Conservation (phyloP, 2,888 invertebrate species). For the Conops quadrifasciatus region DNA sequence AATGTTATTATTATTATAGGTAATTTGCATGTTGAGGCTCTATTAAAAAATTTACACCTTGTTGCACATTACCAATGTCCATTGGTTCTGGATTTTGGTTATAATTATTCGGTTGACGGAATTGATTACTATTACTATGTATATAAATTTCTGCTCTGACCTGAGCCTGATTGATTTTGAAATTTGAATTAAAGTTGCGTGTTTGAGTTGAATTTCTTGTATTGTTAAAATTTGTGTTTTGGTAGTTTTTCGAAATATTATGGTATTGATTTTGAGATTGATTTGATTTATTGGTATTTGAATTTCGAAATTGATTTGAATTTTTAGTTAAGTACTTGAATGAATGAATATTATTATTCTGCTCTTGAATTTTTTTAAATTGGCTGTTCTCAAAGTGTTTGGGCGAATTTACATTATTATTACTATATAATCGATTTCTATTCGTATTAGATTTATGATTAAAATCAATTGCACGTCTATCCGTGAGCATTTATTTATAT, state of each 20-base stretch:
- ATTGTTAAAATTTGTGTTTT: neutral
- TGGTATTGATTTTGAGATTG: neutral
- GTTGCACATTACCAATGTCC: no score
- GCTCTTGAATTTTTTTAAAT: neutral
- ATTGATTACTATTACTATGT: no score
- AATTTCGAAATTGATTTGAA: neutral
- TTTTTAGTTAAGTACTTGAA: neutral
- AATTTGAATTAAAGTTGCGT: no score
- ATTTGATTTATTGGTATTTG: neutral
- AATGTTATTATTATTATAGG: conserved; percentile 7
- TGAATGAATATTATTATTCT: no score
- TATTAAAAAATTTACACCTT: conserved; percentile 10
- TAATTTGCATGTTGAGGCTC: conserved; percentile 7
- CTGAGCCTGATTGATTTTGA: no score
- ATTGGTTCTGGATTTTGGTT: no score
- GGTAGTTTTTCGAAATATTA: neutral
- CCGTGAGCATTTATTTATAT: neutral
- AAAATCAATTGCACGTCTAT: neutral
- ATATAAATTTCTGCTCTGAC: no score
- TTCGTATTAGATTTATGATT: neutral
- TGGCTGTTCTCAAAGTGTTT: neutral
- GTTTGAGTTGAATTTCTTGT: neutral
- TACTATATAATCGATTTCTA: conserved; percentile 4
- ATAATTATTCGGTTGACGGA: no score
- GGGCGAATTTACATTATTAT: neutral